These are phyloP conservation scores for Zootermopsis nevadensis DNA, from an alignment of 2,888 invertebrate genomes.

Conservation along the genomic window DNA sequence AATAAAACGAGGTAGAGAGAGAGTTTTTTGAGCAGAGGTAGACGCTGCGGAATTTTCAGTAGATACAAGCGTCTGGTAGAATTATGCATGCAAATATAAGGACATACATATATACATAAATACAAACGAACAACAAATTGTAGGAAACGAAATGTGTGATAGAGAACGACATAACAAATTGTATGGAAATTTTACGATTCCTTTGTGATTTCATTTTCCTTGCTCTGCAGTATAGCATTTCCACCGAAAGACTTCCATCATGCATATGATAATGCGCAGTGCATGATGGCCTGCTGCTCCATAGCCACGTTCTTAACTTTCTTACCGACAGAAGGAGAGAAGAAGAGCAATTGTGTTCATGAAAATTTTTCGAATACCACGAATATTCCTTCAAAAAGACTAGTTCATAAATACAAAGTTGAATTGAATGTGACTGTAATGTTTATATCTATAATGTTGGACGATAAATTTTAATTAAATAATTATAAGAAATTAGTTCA, in stretches of 20 bases:
- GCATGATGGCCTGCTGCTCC: no score
- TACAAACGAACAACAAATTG: not conserved
- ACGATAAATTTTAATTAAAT: no score
- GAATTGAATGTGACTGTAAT: no score
- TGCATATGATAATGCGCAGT: not conserved
- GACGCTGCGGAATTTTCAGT: not conserved
- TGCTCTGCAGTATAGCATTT: not conserved
- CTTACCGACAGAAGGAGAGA: not conserved
- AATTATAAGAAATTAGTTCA: no score
- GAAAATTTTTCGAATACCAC: no score
- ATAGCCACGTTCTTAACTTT: not conserved
- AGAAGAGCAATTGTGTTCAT: not conserved
- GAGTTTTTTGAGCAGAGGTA: not conserved
- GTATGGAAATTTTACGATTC: constrained; percentile 1
- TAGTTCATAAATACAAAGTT: no score
- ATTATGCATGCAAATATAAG: not conserved
- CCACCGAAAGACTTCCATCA: not conserved
- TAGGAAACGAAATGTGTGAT: not conserved
- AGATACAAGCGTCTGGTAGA: not conserved
- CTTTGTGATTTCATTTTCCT: not conserved
- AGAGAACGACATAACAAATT: not conserved
- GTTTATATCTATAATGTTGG: no score
- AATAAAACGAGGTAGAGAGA: no score
- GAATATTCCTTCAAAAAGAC: no score
- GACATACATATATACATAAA: not conserved